These are phyloP conservation scores for Diorhabda elongata DNA, from an alignment of 1,140 invertebrate species.

Conservation along the genomic window DNA sequence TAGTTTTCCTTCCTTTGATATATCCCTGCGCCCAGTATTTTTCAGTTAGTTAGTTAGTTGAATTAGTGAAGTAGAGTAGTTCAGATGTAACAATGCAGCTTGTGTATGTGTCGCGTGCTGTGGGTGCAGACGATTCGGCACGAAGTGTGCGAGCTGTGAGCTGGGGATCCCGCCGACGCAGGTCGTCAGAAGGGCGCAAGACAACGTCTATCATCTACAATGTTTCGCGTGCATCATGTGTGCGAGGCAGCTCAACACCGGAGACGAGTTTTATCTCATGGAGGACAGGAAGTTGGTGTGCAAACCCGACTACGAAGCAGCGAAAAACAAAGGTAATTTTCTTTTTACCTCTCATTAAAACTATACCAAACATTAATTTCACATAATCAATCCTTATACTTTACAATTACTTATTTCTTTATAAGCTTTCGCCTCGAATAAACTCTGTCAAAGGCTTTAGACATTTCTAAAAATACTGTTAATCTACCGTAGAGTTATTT, in stretches of 20 bases:
- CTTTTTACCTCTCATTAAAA: not conserved
- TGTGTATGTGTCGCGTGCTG: constrained; percentile 56
- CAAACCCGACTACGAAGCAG: constrained; percentile 94
- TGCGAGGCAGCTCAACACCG: constrained; percentile 90
- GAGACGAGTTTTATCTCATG: constrained; percentile 97
- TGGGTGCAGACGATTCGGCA: constrained; percentile 90
- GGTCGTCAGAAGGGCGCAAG: constrained; percentile 88
- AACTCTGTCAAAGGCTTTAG: too few species aligned
- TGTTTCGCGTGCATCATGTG: constrained; percentile 97
- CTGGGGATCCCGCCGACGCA: constrained; percentile 95
- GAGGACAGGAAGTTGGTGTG: constrained; percentile 96
- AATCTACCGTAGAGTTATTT: too few species aligned
- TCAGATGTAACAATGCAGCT: constrained; percentile 46
- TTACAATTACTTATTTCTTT: not conserved
- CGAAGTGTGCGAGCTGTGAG: constrained; percentile 94
- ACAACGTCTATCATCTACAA: constrained; percentile 94
- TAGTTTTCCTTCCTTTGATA: too few species aligned
- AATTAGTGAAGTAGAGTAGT: constrained; percentile 40
- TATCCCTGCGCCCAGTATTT: too few species aligned
- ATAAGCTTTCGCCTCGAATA: not conserved
- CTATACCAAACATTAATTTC: constrained; percentile 17
- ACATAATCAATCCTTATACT: not conserved
- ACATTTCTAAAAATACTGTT: too few species aligned
- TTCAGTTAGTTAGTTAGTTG: not conserved
- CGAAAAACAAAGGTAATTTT: constrained; percentile 80